Conservation (phyloP, 2,797 vertebrate species). For the Syngnathus rostellatus region DNA sequence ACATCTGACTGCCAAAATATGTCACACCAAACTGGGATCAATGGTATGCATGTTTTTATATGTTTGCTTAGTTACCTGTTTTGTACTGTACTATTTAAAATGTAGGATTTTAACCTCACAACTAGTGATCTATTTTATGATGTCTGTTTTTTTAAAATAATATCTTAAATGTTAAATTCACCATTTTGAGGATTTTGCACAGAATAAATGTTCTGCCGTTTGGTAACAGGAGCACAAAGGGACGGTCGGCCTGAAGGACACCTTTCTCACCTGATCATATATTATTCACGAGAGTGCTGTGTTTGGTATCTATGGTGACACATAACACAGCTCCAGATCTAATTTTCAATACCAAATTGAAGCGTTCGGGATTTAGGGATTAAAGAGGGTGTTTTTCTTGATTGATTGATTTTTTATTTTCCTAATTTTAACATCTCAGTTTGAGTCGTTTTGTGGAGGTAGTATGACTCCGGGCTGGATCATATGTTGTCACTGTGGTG, state of each 20-base stretch:
- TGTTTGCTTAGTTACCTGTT: background rate
- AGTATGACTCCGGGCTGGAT: background rate
- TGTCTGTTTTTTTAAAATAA: background rate
- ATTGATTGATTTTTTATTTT: background rate
- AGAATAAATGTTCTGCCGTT: conserved; percentile 40
- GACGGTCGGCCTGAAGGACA: conserved; percentile 55
- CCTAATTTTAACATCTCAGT: background rate
- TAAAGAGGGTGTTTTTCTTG: background rate
- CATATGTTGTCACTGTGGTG: conserved; percentile 21
- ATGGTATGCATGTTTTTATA: conserved; percentile 47
- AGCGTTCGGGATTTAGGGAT: no score
- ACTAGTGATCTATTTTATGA: background rate
- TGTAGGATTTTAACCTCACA: background rate
- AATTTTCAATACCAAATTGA: conserved; percentile 13
- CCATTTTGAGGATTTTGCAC: background rate
- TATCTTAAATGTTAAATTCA: background rate
- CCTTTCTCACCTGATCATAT: conserved; percentile 65
- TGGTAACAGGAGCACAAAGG: conserved; percentile 57
- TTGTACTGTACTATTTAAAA: background rate
- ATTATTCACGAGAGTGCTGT: conserved; percentile 70
- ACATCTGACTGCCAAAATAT: conserved; percentile 58
- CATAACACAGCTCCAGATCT: conserved; percentile 1
- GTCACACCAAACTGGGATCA: conserved; percentile 75
- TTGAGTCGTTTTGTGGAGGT: background rate
- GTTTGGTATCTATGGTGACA: conserved; percentile 63